Base-by-base conservation (phyloP, 2,113 vertebrate species). In the Oostethus manadensis region DNA sequence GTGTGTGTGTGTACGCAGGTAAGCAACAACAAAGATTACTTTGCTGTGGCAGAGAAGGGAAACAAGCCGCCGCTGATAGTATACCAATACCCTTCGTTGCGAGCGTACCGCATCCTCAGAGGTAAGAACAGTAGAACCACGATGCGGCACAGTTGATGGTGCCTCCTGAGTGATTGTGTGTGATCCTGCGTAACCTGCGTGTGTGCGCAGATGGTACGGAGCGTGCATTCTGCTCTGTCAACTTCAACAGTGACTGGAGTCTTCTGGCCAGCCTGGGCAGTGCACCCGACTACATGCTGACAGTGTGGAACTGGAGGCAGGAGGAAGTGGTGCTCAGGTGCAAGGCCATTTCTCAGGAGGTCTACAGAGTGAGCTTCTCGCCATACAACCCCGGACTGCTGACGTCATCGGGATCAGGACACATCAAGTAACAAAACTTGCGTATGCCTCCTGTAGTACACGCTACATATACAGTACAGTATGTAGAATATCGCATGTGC, bases 301-400 rank as follows among this genome's bases (percentile, higher is more conserved):
- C 93, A 1, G 79, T 99, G 51, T 99, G 97, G 97, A 86, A 93
- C 33, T 99, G 97, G 97, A 93, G 77, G 66, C 83, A 92, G 67
- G 94, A 98, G 74, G 85, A 91, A 63, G 90, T 92, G 65, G 60
- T 89, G 55, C 68, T 94, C 73, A 90, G 91, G 66, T 91, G 87
- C 62, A 96, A 94, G 84, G 94, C 94, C 33, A 91, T 93, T 79
- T 90, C 93, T 33, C 93, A 94, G 81, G 95, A 96, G n/a, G 85
- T 98, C 56, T 97, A 91, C 82, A 83, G 84, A 45, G 89, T 96
- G 73, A 93, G 89, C 22, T 98, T 98, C 88, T 97, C 94, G 55
- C 88, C 90, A 3, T 90, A 94, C 69, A 85, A 92, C 38, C 89
- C 92, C 0, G 89, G 87, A 10, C 92, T 93, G 63, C 89, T 98